phyloP scores from a whole-genome alignment of 2,888 invertebrate species.

The Oegoconia quadripuncta region DNA sequence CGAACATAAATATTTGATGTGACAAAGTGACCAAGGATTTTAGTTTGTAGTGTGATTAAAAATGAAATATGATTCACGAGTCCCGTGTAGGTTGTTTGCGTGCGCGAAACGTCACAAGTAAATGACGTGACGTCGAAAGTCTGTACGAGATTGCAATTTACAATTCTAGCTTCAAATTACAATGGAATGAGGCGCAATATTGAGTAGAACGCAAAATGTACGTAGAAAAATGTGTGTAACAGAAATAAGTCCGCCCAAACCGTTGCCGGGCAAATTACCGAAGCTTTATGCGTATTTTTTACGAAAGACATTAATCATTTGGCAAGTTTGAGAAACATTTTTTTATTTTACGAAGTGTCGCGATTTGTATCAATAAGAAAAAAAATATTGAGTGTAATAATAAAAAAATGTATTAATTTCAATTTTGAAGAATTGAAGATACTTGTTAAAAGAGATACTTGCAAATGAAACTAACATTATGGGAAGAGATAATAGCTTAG shows the following conservation, averaged over 20 bases:
- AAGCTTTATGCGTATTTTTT: constrained; percentile 25
- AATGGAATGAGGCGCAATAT: constrained; percentile 22
- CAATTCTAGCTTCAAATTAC: constrained; percentile 2
- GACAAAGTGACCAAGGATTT: too few species aligned
- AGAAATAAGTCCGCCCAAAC: constrained; percentile 34
- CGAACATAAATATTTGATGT: too few species aligned
- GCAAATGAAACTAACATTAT: too few species aligned
- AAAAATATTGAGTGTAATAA: background rate
- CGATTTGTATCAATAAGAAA: too few species aligned
- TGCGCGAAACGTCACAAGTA: background rate
- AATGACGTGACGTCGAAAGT: background rate
- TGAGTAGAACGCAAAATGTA: constrained; percentile 15
- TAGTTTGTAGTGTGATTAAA: too few species aligned
- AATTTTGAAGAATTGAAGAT: background rate
- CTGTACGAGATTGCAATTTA: background rate
- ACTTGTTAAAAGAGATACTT: background rate
- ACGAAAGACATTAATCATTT: constrained; percentile 28
- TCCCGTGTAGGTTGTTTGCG: constrained; percentile 4
- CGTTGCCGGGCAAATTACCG: constrained; percentile 27
- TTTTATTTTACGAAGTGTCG: background rate
- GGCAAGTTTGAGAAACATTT: background rate
- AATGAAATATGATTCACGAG: constrained; percentile 2
- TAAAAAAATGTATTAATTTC: background rate
- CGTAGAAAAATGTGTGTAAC: constrained; percentile 29
- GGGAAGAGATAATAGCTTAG: too few species aligned